Conservation (phyloP, 2,888 invertebrate species). For the Xestobium rufovillosum region DNA sequence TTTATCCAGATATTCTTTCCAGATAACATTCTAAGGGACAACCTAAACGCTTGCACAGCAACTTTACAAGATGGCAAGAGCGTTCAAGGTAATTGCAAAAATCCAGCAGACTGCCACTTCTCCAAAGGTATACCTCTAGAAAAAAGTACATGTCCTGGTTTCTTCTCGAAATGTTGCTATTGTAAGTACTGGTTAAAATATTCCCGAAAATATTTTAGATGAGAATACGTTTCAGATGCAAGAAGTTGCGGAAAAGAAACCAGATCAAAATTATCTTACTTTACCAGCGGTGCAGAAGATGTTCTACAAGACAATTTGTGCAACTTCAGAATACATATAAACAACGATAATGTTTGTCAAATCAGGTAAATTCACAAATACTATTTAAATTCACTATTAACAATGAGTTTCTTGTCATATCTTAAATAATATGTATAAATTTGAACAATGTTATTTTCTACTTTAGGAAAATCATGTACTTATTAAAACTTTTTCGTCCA, state of each 20-base stretch:
- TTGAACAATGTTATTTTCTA: too few relatives aligned
- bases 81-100: conserved; percentile 45
- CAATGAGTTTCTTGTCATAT: conserved; percentile 21
- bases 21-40: conserved; percentile 44
- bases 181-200: conserved; percentile 9
- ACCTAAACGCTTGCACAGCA: conserved; percentile 39
- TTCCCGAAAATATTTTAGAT: background rate
- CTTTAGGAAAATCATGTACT: too few relatives aligned
- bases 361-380: conserved; percentile 39
- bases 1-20: too few relatives aligned
- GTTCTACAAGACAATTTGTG: conserved; percentile 43
- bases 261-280: conserved; percentile 34
- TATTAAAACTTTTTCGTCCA: too few relatives aligned
- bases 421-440: too few relatives aligned
- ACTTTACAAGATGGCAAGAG: conserved; percentile 12
- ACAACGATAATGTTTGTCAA: conserved; percentile 54
- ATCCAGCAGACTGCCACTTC: conserved; percentile 48
- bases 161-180: conserved; percentile 30
- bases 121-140: conserved; percentile 42
- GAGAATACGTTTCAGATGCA: conserved; percentile 26
- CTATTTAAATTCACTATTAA: conserved; percentile 4
- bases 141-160: conserved; percentile 24
- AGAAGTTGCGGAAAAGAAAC: conserved; percentile 28
- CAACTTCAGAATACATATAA: conserved; percentile 51
- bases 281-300: conserved; percentile 38